Evolutionary conservation across 1,140 invertebrate genomes (phyloP), one percentile per base, ranked within the genome.

Genomic region (Steinernema feltiae): DNA sequence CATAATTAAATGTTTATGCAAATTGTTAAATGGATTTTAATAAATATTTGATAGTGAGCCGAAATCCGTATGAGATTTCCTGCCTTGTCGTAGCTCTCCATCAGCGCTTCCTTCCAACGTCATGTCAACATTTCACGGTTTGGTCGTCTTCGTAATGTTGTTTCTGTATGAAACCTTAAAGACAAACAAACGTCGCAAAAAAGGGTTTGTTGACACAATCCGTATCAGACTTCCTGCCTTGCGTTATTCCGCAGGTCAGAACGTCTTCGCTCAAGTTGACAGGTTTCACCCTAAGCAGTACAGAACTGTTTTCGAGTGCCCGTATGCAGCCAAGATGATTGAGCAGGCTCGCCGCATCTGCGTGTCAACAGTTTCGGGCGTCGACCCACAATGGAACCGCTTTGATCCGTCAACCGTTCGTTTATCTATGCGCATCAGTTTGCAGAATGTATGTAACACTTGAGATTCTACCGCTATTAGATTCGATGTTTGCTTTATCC

Each of bases 401-500:
- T 21, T 3, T 63, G 24, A 63, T 63, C 15, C 3, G 53, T 27
- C 24, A 12, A 27, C 24, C 53, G 7, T 63, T 63, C 53, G 53
- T 15, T 63, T n/a, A 27, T 27, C 24, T 63, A 63, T 63, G 53
- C 53, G 53, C 53, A 63, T 63, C 53, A 41, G 7, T 41, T 41
- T 63, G 15, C 53, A 63, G 24, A 15, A 3, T 3, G 53, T 63
- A 63, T 27, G 53, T 63, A 63, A 27, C 53, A 63, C 53, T 63
- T 63, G 53, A 63, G 53, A 27, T 27, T n/a, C 53, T 27, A 27
- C 53, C 53, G 53, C 53, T 17, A 63, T 63, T 12, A 17, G 53
- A 63, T 27, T 15, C 41, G 24, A 63, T 63, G 53, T 63, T 63
- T 63, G 53, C 53, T 63, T 63, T 63, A 63, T 63, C 53, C 24